These are phyloP conservation scores for Monodelphis domestica DNA, from an alignment of 2,797 vertebrate species.

Conservation along the genomic window DNA sequence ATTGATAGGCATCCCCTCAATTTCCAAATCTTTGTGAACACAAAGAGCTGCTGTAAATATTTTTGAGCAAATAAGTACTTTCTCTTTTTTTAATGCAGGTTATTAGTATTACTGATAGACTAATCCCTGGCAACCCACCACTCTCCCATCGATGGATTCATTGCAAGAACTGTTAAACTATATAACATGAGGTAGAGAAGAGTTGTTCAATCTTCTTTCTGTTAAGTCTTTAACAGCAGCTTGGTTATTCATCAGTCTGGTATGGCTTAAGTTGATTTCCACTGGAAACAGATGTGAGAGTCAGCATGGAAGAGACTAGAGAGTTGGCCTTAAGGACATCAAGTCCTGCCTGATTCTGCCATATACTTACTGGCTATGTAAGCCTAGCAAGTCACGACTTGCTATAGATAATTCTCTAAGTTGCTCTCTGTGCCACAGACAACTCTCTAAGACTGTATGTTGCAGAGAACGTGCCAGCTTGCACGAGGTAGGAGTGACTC, in stretches of 20 bases:
- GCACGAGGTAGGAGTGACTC: background rate
- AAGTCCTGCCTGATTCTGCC: background rate
- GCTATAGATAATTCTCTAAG: background rate
- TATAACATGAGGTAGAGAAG: background rate
- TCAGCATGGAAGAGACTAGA: background rate
- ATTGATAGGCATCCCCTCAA: too few relatives aligned
- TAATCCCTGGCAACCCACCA: background rate
- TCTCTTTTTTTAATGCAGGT: too few relatives aligned
- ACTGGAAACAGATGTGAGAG: background rate
- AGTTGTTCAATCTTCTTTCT: background rate
- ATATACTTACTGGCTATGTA: background rate
- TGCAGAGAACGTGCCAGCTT: background rate
- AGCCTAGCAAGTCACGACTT: background rate
- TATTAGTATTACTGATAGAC: background rate
- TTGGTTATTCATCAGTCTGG: slow-evolving; percentile 24
- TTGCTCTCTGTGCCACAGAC: background rate
- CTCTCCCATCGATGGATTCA: background rate
- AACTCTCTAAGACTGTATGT: background rate
- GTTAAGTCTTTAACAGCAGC: background rate
- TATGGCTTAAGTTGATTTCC: slow-evolving; percentile 2
- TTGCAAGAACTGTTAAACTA: slow-evolving; percentile 19
- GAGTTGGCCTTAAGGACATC: background rate
- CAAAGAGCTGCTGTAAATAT: too few relatives aligned
- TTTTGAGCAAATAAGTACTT: too few relatives aligned
- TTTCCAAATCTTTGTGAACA: too few relatives aligned